These are phyloP conservation scores for Macrophya alboannulata DNA, from an alignment of 2,888 invertebrate genomes.

Conservation along the genomic window DNA sequence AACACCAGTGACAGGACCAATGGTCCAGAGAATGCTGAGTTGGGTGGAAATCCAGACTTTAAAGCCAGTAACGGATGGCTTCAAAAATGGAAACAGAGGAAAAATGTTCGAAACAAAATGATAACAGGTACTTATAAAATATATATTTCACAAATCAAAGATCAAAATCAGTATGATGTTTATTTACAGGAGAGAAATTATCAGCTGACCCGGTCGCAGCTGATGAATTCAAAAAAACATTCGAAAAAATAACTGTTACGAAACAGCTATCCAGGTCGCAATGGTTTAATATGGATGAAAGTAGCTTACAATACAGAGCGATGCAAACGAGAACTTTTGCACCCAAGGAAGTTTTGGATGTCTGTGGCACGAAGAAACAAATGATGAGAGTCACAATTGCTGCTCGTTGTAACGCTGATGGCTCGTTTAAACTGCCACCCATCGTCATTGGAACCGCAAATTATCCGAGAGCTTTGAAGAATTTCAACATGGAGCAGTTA, in stretches of 20 bases:
- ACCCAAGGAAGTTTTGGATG: not conserved
- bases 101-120: not conserved
- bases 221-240: not conserved
- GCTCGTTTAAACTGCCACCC: no score
- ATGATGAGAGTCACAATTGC: constrained; percentile 11
- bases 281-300: constrained; percentile 5
- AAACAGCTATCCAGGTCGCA: constrained; percentile 5
- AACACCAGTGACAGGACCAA: not conserved
- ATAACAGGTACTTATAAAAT: not conserved
- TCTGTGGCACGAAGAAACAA: constrained; percentile 11
- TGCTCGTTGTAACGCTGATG: not conserved
- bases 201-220: not conserved
- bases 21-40: not conserved
- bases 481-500: not conserved
- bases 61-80: constrained; percentile 5
- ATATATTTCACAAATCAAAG: not conserved
- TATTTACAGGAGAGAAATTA: constrained; percentile 6
- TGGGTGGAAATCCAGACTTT: not conserved
- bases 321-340: not conserved
- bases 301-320: not conserved
- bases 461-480: not conserved
- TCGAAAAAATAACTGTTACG: not conserved
- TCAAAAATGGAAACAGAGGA: not conserved
- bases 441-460: constrained; percentile 4
- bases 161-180: constrained; percentile 1